Evolutionary conservation across 1,140 invertebrate species (phyloP), one percentile per base, ranked within the genome.

Genomic region (Drosophila orosa): DNA sequence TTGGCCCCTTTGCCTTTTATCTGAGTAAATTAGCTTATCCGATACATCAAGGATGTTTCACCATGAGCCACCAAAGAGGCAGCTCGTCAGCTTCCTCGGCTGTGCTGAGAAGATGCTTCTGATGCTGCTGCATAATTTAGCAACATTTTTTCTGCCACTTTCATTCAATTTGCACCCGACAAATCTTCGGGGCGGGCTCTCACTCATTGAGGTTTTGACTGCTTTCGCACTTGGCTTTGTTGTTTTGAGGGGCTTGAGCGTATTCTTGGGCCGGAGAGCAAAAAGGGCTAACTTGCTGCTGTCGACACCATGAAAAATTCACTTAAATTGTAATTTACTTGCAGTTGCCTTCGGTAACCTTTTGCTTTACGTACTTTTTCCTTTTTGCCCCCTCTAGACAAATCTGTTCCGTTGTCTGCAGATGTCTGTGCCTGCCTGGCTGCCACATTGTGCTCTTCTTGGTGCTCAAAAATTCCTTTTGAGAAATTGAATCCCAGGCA

Each of bases 91-190:
- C 44, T 35, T 22, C 50, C 35, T 22, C 19, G n/a, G n/a, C n/a
- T n/a, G 29, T 22, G 29, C 50, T n/a, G 2, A 25, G 45, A 48
- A 27, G 29, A 29, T 22, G 15, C 37, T 67, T 19, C 31, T 56
- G 39, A 55, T 72, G 80, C 72, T 87, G 68, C 52, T 90, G 83
- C 84, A 90, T 90, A 90, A 90, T 90, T 90, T 67, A 90, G 68
- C 62, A 74, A 80, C 84, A 90, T 90, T 90, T 90, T 86, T 89
- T 90, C 87, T 76, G 83, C 87, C 78, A 90, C 87, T 90, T 84
- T 84, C 78, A 87, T 90, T 90, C 87, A 90, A 90, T 90, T 90
- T 87, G 83, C 87, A 90, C 82, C 83, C 74, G 73, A 78, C 66
- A 80, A 73, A 78, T 73, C 72, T 61, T 81, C 45, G 60, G 37